phyloP scores from a whole-genome alignment of 1,140 invertebrate genomes.

The Trinorchestia longiramus region DNA sequence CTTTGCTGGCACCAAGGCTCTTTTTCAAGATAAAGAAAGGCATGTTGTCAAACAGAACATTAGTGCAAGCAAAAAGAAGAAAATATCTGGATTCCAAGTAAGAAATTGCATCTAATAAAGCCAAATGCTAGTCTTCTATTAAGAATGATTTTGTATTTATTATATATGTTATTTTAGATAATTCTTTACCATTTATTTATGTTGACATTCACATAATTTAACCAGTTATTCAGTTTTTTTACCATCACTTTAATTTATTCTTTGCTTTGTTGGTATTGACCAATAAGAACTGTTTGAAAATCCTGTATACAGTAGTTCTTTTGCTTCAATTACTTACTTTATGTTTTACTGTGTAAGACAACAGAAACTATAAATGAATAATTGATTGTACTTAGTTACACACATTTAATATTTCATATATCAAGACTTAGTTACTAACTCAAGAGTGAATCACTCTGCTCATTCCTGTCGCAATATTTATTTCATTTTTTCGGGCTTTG shows the following conservation, averaged over 20 bases:
- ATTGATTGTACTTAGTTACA: too few species aligned
- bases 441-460: too few species aligned
- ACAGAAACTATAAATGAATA: too few species aligned
- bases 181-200: neutral
- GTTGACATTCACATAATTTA: neutral
- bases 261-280: neutral
- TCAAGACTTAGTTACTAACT: too few species aligned
- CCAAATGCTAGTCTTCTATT: neutral
- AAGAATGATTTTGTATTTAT: neutral
- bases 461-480: too few species aligned
- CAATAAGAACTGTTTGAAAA: too few species aligned
- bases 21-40: neutral
- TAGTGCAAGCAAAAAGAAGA: neutral
- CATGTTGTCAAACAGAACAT: neutral
- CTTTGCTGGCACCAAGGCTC: neutral
- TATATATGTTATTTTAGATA: neutral
- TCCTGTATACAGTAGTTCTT: too few species aligned
- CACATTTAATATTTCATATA: too few species aligned
- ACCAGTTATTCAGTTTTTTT: neutral
- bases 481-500: too few species aligned
- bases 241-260: neutral
- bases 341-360: too few species aligned
- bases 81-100: constrained; percentile 15
- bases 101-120: neutral
- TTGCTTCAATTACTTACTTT: too few species aligned